Conservation (phyloP, 2,888 invertebrate species). For the Catocala nupta region DNA sequence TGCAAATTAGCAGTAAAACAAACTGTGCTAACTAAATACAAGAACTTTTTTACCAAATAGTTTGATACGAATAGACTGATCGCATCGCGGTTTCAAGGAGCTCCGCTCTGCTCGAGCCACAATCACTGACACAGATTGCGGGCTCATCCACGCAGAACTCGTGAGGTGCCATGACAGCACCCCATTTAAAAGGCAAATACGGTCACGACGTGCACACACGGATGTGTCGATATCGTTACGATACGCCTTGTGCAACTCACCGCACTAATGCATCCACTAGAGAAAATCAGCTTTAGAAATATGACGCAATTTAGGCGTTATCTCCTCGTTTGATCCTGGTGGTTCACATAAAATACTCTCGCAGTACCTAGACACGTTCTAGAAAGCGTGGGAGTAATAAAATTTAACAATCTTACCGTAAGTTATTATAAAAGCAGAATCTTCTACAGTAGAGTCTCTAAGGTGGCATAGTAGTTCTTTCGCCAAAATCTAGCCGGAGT, state of each 20-base stretch:
- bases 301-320: constrained; percentile 36
- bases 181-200: constrained; percentile 81
- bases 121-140: constrained; percentile 77
- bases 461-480: too few relatives aligned
- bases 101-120: constrained; percentile 49
- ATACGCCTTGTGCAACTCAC: constrained; percentile 60
- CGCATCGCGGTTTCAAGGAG: constrained; percentile 51
- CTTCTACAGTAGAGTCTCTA: too few relatives aligned
- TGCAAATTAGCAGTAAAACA: too few relatives aligned
- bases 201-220: constrained; percentile 77
- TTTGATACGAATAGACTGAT: constrained; percentile 25
- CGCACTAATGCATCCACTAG: constrained; percentile 53
- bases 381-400: too few relatives aligned
- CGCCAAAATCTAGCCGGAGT: too few relatives aligned
- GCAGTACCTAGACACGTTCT: too few relatives aligned
- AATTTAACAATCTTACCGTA: too few relatives aligned
- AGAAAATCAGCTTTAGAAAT: constrained; percentile 45
- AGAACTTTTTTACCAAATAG: neutral
- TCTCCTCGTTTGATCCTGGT: constrained; percentile 15
- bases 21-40: neutral
- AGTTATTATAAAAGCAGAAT: too few relatives aligned
- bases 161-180: constrained; percentile 75
- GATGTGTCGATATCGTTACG: constrained; percentile 66
- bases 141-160: constrained; percentile 77
- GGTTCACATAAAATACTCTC: constrained; percentile 3